Evolutionary conservation across 2,888 invertebrate genomes (phyloP).

Genomic region (Mimas tiliae): DNA sequence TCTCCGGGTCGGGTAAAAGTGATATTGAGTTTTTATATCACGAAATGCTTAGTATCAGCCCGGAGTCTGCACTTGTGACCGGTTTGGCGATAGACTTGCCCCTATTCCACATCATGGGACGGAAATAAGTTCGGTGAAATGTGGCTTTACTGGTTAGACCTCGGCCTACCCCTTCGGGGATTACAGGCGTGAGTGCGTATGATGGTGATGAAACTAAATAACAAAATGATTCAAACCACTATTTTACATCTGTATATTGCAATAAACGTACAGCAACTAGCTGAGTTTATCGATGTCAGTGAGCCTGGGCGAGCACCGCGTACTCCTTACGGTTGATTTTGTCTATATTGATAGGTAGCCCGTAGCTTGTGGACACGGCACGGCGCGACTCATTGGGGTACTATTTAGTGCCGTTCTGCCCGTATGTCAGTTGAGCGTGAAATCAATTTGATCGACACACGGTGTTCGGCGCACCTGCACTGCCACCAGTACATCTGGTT

Average conservation of each 20-base stretch:
- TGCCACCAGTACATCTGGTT: conserved; percentile 15
- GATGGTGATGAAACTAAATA: no score
- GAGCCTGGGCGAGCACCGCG: conserved; percentile 1
- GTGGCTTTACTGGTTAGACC: no score
- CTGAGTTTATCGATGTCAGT: conserved; percentile 16
- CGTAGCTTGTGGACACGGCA: not conserved
- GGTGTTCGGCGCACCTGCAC: conserved; percentile 28
- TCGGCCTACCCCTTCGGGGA: no score
- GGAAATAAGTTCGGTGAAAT: no score
- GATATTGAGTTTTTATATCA: no score
- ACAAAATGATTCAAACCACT: not conserved
- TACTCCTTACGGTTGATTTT: not conserved
- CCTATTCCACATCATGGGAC: no score
- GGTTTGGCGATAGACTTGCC: no score
- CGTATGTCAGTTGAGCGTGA: conserved; percentile 42
- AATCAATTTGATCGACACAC: conserved; percentile 39
- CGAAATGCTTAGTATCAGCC: no score
- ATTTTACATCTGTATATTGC: not conserved
- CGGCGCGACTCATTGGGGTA: conserved; percentile 26
- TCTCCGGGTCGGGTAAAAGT: no score
- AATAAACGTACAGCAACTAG: not conserved
- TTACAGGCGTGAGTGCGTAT: no score
- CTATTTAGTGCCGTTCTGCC: conserved; percentile 34
- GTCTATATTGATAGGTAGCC: not conserved
- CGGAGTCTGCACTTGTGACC: no score